These are phyloP conservation scores for Drosophila seguyi DNA, from an alignment of 1,140 invertebrate genomes.

Conservation along the genomic window DNA sequence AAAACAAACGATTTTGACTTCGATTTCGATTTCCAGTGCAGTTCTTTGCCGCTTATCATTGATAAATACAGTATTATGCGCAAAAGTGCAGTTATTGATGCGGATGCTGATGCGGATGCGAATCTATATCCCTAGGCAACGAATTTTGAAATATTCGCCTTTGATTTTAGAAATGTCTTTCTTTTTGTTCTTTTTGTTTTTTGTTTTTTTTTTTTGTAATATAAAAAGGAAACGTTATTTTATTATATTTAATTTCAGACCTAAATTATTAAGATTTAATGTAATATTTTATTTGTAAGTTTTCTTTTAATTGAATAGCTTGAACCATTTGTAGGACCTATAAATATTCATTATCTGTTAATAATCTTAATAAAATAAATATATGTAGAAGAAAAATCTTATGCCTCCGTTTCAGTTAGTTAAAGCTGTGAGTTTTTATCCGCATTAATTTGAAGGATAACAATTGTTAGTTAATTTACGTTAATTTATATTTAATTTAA, in stretches of 20 bases:
- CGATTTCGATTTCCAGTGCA: slow-evolving; percentile 56
- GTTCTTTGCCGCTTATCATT: slow-evolving; percentile 62
- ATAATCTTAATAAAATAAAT: slow-evolving; percentile 83
- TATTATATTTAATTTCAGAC: slow-evolving; percentile 61
- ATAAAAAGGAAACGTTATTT: slow-evolving; percentile 76
- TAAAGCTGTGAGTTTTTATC: slow-evolving; percentile 85
- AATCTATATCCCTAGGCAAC: slow-evolving; percentile 65
- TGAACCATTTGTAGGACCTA: slow-evolving; percentile 74
- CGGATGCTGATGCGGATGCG: slow-evolving; percentile 68
- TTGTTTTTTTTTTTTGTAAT: slow-evolving; percentile 56
- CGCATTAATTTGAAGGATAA: slow-evolving; percentile 82
- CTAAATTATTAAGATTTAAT: slow-evolving; percentile 81
- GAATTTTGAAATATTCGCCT: slow-evolving; percentile 62
- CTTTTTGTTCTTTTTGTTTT: slow-evolving; percentile 28
- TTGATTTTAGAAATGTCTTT: slow-evolving; percentile 55
- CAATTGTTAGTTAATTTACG: slow-evolving; percentile 65
- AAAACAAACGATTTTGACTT: slow-evolving; percentile 65
- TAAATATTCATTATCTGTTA: slow-evolving; percentile 75
- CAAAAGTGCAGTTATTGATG: slow-evolving; percentile 59
- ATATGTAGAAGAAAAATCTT: slow-evolving; percentile 84
- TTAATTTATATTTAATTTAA: slow-evolving; percentile 44
- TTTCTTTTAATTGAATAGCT: slow-evolving; percentile 80
- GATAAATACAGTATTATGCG: slow-evolving; percentile 62
- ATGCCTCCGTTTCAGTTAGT: slow-evolving; percentile 79
- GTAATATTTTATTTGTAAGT: slow-evolving; percentile 71